Base-by-base conservation (phyloP, 1,140 invertebrate genomes). In the Bathynomus jamesi region DNA sequence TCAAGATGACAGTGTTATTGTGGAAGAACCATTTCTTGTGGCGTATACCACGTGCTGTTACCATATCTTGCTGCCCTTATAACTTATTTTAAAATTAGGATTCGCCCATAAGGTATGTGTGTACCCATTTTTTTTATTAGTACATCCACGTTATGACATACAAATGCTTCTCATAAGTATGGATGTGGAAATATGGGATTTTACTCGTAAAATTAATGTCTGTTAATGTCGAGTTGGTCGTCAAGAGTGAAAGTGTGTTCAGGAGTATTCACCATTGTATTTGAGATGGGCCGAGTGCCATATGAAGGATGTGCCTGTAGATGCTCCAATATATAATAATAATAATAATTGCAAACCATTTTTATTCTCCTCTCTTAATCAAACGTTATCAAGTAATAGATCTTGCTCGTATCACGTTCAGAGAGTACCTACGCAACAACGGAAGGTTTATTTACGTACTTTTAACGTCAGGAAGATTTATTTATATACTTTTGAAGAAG, bases 1-100 rank as follows among this genome's bases (percentile, higher is more conserved):
- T n/a, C n/a, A n/a, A 67, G 31, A 67, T 67, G 65, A 21, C 31
- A 46, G 28, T 67, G 65, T 46, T 67, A 67, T 25, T 67, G 53
- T 25, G 53, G 27, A 46, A 64, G 10, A 21, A 21, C 10, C 24
- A 10, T 27, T 67, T 67, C n/a, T 29, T 46, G 53, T 67, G 40
- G 40, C 40, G 5, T 53, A 53, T 17, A 5, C 5, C 40, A 53
- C 40, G 21, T 53, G 40, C 40, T 53, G 40, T 53, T 53, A 53
- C 40, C 40, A 53, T 53, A 53, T 53, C 40, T 53, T 53, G 40
- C 40, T 53, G 40, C 40, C 40, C 40, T 53, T 53, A 53, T 53
- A n/a, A n/a, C n/a, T n/a, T n/a, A 53, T 21, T 53, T 53, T 53
- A 53, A 53, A 53, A 5, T 53, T 53, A 53, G 40, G 40, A 53